Base-by-base conservation (phyloP, 2,888 invertebrate species). In the Lymantria dispar region DNA sequence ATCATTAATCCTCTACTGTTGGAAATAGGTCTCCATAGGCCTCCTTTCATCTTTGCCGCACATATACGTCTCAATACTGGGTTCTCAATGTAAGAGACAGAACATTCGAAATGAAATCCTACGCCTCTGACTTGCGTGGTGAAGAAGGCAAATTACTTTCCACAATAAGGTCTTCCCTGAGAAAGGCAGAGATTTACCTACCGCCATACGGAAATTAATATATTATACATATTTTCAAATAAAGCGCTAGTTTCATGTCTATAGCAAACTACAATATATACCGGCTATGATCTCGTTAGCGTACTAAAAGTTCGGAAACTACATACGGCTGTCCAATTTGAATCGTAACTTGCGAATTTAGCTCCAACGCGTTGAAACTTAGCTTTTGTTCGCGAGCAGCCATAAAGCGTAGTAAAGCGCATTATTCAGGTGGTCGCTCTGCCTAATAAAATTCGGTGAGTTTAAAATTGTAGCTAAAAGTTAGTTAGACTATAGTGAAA, bases 291-390 rank as follows among this genome's bases (percentile, higher is more conserved):
- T 67, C 57, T 60, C 50, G 14, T 50, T 54, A 47, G 29, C 42
- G 36, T 50, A 53, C 60, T 58, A 56, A 67, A 64, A 66, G 67
- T 62, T 64, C 13, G 48, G 39, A 38, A 66, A 62, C 64, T 64
- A 49, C 53, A 49, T 54, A 67, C 58, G 43, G 54, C 53, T 49
- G 46, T 59, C 60, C 61, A 64, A 65, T 67, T 69, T 68, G 55
- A 64, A 68, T 64, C 58, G 68, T 62, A 68, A 68, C 68, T 68
- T 65, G 60, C 56, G 62, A 69, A 69, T 69, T 69, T 60, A 57
- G 62, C 69, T 63, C 66, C 49, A 56, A 52, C 60, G 50, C 48
- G 67, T 62, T 58, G 52, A 54, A 62, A 69, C 69, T 69, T 63
- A 58, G 54, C 63, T 59, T 58, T 57, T 61, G 62, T 68, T 62